These are phyloP conservation scores for Sarcophaga bullata DNA, from an alignment of 1,140 invertebrate genomes.

Conservation along the genomic window DNA sequence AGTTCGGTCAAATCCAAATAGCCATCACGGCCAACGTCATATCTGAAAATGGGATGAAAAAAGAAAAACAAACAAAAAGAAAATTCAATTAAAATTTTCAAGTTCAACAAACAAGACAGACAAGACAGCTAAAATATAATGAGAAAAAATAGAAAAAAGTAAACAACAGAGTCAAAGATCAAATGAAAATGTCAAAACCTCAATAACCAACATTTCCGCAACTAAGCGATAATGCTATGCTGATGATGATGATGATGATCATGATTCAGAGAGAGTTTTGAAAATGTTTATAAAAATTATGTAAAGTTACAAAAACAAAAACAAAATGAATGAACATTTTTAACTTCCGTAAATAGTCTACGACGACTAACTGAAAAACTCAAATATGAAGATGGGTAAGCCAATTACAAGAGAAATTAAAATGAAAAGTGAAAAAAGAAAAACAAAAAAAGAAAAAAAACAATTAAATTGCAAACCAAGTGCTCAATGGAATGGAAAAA, in stretches of 20 bases:
- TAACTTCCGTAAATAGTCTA: slow-evolving; percentile 6
- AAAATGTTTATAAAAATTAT: slow-evolving; percentile 14
- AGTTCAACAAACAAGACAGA: too few species aligned
- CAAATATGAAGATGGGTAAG: slow-evolving; percentile 28
- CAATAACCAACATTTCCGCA: slow-evolving; percentile 22
- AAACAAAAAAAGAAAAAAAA: neutral
- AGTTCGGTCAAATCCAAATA: slow-evolving; percentile 88
- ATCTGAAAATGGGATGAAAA: slow-evolving; percentile 77
- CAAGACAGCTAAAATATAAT: too few species aligned
- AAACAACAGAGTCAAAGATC: neutral
- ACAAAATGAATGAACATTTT: neutral
- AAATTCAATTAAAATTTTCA: neutral
- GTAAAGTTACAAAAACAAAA: slow-evolving; percentile 15
- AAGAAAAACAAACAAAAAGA: slow-evolving; percentile 35
- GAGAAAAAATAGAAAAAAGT: slow-evolving; percentile 6
- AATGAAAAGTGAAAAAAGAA: neutral
- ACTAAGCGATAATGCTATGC: neutral
- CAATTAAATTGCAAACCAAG: slow-evolving; percentile 17
- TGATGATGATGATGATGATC: neutral
- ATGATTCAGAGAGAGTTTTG: too few species aligned
- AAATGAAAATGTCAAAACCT: slow-evolving; percentile 34
- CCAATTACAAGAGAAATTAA: neutral
- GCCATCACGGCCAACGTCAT: slow-evolving; percentile 87
- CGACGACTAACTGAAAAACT: neutral
- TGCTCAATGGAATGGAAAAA: slow-evolving; percentile 32